Evolutionary conservation across 2,113 vertebrate species (phyloP), one percentile per base, ranked within the genome.

Genomic region (Urocynchramus pylzowi): DNA sequence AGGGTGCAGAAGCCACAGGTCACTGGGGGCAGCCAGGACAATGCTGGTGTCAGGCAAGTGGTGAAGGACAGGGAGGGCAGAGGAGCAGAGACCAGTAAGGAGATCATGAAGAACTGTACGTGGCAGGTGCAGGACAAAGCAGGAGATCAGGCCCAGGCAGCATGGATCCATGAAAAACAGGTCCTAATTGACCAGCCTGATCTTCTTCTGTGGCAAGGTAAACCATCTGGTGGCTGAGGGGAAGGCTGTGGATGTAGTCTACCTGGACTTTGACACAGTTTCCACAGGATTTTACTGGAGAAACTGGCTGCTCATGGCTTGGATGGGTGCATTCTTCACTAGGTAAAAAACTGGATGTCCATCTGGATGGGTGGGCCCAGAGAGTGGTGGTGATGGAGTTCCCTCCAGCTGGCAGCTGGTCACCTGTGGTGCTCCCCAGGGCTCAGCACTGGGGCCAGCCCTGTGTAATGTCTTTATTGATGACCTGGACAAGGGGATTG

Each of bases 331-430:
- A 22, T 6, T 16, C 8, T 31, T 47, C 9, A 1, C 19, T 41
- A 11, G 16, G 20, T 41, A 26, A 47, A 30, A 53, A 75, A 6
- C 9, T 60, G 39, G 17, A 16, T 50, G 45, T 39, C 35, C 35
- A 26, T 1, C 18, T 52, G 33, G 57, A 4, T 26, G 54, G 31
- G 1, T 0, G 1, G 19, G 19, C 28, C 39, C 47, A 53, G 64
- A 39, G 23, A 23, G 2, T 16, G 22, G 5, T 37, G 35, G 18
- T 33, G 42, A 16, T 11, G 17, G 67, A 57, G 35, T 28, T 88
- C 61, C 10, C 19, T 37, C 35, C 50, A 57, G 11, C 9, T 49
- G 49, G 50, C 1, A 4, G 1, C 11, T 0, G 4, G 31, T 50
- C 35, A 50, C 35, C 3, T 4, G 15, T 23, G 24, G 23, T 20